Conservation (phyloP, 2,113 vertebrate genomes). For the Sander lucioperca region DNA sequence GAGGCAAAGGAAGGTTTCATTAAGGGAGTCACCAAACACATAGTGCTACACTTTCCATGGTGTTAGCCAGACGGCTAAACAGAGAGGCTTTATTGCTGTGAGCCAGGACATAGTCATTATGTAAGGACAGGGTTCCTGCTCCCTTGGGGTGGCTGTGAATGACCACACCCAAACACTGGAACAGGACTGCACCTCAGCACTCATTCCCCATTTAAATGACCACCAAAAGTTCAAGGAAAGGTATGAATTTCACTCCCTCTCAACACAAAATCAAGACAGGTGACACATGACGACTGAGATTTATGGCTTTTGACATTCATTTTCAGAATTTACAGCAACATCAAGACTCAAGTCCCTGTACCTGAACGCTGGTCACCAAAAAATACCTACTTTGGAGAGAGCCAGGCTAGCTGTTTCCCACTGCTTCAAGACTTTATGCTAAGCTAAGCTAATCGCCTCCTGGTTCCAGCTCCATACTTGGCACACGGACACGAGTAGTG, state of each 20-base stretch:
- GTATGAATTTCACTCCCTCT: slow-evolving; percentile 24
- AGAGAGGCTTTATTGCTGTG: slow-evolving; percentile 79
- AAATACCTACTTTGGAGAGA: not conserved
- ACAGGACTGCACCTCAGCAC: slow-evolving; percentile 58
- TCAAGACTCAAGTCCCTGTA: not conserved
- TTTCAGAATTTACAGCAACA: not conserved
- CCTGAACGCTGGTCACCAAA: not conserved
- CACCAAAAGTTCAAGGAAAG: slow-evolving; percentile 1
- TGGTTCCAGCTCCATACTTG: not conserved
- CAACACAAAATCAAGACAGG: slow-evolving; percentile 6
- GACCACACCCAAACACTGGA: slow-evolving; percentile 75
- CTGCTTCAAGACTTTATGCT: not conserved
- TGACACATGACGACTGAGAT: not conserved
- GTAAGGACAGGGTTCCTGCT: slow-evolving; percentile 72
- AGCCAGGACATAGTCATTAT: slow-evolving; percentile 71
- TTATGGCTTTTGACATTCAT: not conserved
- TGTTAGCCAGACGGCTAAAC: slow-evolving; percentile 77
- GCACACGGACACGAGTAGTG: not conserved
- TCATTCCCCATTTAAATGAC: slow-evolving; percentile 36
- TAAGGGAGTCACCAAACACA: slow-evolving; percentile 76
- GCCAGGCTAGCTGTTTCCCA: not conserved
- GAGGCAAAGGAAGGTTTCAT: slow-evolving; percentile 74
- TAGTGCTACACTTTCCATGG: slow-evolving; percentile 80
- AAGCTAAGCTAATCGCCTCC: not conserved
- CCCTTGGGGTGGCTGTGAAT: slow-evolving; percentile 38